Evolutionary conservation across 2,888 invertebrate genomes (phyloP).

Genomic region (Dendrolimus pini): DNA sequence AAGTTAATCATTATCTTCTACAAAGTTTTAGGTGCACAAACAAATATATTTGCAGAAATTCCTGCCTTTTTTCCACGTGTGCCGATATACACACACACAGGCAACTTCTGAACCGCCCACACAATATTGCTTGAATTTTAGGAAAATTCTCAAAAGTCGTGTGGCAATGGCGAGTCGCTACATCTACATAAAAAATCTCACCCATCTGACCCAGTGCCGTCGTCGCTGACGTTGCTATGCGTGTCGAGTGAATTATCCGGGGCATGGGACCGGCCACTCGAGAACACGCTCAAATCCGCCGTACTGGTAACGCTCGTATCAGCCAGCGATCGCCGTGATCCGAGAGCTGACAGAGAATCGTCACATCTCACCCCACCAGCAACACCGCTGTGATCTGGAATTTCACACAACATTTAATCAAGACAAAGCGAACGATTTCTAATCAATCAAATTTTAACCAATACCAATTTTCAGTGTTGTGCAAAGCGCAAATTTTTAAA

Average conservation of each 20-base stretch:
- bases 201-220: constrained; percentile 83
- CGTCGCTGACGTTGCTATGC: constrained; percentile 85
- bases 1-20: no score
- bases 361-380: constrained; percentile 59
- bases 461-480: no score
- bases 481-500: no score
- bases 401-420: neutral
- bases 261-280: constrained; percentile 83
- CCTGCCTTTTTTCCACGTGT: no score
- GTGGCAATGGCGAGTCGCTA: constrained; percentile 4
- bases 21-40: no score
- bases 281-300: constrained; percentile 88
- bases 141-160: no score
- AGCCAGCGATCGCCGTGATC: constrained; percentile 86
- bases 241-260: constrained; percentile 86
- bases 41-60: no score
- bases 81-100: no score
- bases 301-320: constrained; percentile 91
- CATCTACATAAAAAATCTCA: constrained; percentile 58
- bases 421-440: neutral
- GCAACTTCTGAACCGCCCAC: no score
- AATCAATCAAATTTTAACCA: no score
- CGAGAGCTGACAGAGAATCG: constrained; percentile 83
- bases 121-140: no score
- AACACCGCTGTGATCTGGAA: constrained; percentile 58